Evolutionary conservation across 1,140 invertebrate genomes (phyloP).

Genomic region (Leguminivora glycinivorella): DNA sequence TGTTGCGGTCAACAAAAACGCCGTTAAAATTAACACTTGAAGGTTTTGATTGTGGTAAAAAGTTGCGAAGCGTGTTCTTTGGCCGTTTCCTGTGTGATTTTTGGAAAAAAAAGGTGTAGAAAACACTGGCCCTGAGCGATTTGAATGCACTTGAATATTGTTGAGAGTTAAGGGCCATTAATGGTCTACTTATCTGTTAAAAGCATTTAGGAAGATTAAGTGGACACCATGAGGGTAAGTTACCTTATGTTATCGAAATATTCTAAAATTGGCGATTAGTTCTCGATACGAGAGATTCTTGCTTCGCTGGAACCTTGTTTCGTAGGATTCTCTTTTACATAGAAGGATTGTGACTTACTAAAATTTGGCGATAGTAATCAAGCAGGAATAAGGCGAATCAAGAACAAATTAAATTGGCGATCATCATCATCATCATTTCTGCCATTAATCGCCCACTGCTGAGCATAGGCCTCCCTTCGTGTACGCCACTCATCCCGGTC

Average conservation of each 20-base stretch:
- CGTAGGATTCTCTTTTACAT: no score
- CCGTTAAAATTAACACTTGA: conserved; percentile 26
- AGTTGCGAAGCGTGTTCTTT: conserved; percentile 21
- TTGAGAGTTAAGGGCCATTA: neutral
- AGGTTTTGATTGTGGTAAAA: conserved; percentile 26
- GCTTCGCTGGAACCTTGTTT: no score
- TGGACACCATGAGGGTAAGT: neutral
- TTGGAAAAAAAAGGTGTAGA: neutral
- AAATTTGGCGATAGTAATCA: no score
- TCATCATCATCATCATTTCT: no score
- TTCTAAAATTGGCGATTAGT: neutral
- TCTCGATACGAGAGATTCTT: no score
- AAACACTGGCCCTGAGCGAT: neutral
- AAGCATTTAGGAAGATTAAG: neutral
- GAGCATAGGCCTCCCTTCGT: no score
- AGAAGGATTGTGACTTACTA: no score
- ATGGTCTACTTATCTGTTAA: neutral
- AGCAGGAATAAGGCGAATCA: no score
- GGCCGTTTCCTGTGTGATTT: conserved; percentile 17
- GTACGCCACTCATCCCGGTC: no score
- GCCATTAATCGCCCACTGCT: no score
- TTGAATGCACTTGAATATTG: neutral
- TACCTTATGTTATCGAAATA: neutral
- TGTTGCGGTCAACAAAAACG: conserved; percentile 16
- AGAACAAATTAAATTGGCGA: no score